These are phyloP conservation scores for Melanotaenia nigrans DNA, from an alignment of 2,797 vertebrate species.

Conservation along the genomic window DNA sequence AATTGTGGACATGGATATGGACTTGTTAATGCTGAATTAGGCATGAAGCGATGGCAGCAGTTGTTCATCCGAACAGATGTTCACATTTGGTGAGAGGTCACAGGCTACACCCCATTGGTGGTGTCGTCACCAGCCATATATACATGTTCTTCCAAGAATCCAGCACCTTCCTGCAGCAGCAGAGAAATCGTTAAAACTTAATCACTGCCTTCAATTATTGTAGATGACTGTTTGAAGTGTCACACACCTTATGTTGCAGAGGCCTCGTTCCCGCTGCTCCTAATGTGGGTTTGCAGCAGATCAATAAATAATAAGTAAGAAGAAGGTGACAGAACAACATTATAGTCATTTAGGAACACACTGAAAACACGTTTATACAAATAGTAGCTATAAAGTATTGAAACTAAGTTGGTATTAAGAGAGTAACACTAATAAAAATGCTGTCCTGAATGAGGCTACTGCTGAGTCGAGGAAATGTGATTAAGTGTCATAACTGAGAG, in stretches of 20 bases:
- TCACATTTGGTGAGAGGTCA: slow-evolving; percentile 45
- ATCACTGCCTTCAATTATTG: not conserved
- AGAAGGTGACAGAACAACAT: not conserved
- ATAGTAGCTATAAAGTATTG: not conserved
- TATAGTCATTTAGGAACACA: slow-evolving; percentile 7
- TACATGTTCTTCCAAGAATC: slow-evolving; percentile 74
- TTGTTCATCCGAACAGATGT: slow-evolving; percentile 64
- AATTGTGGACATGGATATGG: slow-evolving; percentile 61
- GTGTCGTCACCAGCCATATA: slow-evolving; percentile 69
- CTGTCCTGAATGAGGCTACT: slow-evolving; percentile 35
- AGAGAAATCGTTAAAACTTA: slow-evolving; percentile 8
- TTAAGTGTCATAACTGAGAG: slow-evolving; percentile 58
- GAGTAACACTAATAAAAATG: slow-evolving; percentile 43
- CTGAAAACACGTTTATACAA: not conserved
- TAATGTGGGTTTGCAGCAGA: slow-evolving; percentile 73
- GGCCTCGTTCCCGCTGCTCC: slow-evolving; percentile 69
- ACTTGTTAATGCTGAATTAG: slow-evolving; percentile 53
- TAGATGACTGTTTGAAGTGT: slow-evolving; percentile 39
- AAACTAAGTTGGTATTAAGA: not conserved
- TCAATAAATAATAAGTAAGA: slow-evolving; percentile 55
- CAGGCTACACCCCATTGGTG: slow-evolving; percentile 47
- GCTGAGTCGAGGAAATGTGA: slow-evolving; percentile 82
- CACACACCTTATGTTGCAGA: slow-evolving; percentile 69
- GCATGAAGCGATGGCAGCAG: slow-evolving; percentile 51
- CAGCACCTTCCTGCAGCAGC: slow-evolving; percentile 65